A percentile compares a stretch with the other conserved stretches of the same genome.
Conservation (phyloP, 2,797 vertebrate genomes). For the Capromys pilorides region DNA sequence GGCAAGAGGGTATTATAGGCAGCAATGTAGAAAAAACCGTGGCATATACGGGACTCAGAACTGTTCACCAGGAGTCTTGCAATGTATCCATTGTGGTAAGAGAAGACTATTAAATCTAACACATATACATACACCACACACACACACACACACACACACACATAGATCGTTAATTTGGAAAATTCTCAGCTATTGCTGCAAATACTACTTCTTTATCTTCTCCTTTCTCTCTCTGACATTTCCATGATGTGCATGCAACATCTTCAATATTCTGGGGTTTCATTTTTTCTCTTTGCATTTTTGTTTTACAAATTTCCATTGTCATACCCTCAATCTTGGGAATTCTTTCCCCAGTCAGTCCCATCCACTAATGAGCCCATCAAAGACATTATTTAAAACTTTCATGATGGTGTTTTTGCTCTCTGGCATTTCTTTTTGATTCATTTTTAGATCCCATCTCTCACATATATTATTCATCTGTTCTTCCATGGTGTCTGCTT, state of each 20-base stretch:
- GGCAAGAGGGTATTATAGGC: background rate
- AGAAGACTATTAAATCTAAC: background rate
- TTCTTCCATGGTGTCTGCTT: background rate
- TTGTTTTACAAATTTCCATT: background rate
- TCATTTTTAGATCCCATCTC: slow-evolving; percentile 9
- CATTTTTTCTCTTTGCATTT: background rate
- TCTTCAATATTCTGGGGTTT: background rate
- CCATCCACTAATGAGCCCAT: background rate
- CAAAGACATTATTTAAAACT: background rate
- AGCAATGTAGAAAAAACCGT: background rate
- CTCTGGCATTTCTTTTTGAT: background rate
- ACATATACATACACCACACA: no score
- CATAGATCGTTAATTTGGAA: background rate
- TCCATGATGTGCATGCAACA: no score
- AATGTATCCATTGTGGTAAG: background rate
- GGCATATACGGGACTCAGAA: background rate
- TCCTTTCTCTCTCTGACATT: background rate
- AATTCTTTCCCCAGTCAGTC: background rate
- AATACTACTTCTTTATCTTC: background rate
- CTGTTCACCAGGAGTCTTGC: background rate
- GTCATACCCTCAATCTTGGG: background rate
- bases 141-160: background rate
- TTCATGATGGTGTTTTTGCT: background rate
- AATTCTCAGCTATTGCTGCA: background rate
- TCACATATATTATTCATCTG: slow-evolving; percentile 14